A percentile compares a stretch with the other conserved stretches of the same genome.
Conservation (phyloP, 2,113 vertebrate genomes). For the Pelusios castaneus region DNA sequence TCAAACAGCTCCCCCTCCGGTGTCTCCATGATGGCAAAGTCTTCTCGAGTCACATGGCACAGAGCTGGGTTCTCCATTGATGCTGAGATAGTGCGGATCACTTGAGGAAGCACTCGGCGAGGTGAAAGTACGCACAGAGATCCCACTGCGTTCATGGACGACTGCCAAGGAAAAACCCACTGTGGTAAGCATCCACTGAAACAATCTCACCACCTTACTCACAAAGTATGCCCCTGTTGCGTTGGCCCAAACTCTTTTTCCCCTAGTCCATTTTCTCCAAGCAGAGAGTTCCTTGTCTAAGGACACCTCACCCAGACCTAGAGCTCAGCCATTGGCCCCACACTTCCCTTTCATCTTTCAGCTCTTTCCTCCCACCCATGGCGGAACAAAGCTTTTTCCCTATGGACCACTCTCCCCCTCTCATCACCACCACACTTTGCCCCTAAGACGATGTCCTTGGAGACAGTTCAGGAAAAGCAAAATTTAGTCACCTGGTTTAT, state of each 20-base stretch:
- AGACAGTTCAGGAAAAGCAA: not conserved
- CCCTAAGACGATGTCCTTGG: not conserved
- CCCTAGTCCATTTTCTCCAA: not conserved
- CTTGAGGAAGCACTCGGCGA: conserved; percentile 84
- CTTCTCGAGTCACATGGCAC: conserved; percentile 88
- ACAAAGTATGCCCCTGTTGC: not conserved
- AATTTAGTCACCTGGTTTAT: conserved; percentile 82
- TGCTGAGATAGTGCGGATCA: conserved; percentile 85
- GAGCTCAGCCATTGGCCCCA: not conserved
- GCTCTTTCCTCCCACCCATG: not conserved
- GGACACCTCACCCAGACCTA: not conserved
- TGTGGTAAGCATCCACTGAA: not conserved
- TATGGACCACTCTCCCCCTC: not conserved
- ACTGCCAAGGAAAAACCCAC: conserved; percentile 74
- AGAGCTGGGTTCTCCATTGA: conserved; percentile 84
- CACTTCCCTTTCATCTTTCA: not conserved
- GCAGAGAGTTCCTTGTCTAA: not conserved
- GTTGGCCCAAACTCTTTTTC: not conserved
- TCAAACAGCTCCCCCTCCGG: conserved; percentile 92
- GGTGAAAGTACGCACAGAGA: conserved; percentile 89
- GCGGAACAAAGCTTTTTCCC: not conserved
- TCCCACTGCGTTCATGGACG: conserved; percentile 87
- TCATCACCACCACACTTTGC: not conserved
- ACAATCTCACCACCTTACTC: not conserved
- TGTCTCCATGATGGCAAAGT: conserved; percentile 92